A percentile compares a stretch with the other conserved stretches of the same genome.
phyloP scores from a whole-genome alignment of 2,888 invertebrate species.

The Andrena bucephala region DNA sequence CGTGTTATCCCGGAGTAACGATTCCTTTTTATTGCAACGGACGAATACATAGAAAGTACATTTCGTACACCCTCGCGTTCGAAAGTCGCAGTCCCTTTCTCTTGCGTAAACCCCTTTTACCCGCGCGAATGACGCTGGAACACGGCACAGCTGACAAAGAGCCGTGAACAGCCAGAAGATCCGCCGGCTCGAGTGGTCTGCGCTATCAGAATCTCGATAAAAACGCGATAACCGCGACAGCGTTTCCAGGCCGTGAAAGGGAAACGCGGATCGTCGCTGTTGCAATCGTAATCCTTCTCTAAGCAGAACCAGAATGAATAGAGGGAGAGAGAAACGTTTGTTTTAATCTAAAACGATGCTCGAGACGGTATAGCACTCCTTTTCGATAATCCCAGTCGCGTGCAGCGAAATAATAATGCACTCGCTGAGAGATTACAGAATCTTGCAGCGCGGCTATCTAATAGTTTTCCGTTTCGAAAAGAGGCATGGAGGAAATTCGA shows the following conservation, averaged over 20 bases:
- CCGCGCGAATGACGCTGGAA: constrained; percentile 1
- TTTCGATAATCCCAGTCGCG: background rate
- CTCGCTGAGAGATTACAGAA: background rate
- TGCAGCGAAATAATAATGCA: background rate
- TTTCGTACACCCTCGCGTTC: background rate
- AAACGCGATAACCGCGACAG: constrained; percentile 37
- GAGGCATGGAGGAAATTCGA: no score
- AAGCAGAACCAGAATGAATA: background rate
- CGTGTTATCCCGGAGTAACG: background rate
- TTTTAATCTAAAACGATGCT: background rate
- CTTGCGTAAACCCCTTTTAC: constrained; percentile 17
- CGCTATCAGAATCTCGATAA: constrained; percentile 45
- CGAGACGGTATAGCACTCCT: background rate
- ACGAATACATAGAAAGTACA: background rate
- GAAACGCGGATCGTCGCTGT: constrained; percentile 7
- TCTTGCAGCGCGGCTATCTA: background rate
- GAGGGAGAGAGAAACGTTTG: background rate
- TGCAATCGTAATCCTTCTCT: background rate
- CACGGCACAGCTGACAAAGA: constrained; percentile 24
- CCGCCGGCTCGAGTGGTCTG: constrained; percentile 23
- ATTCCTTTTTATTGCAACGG: background rate
- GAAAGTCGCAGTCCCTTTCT: constrained; percentile 7
- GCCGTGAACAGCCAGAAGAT: constrained; percentile 3
- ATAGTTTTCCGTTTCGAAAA: background rate
- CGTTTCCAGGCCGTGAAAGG: constrained; percentile 15